These are phyloP conservation scores for Synaphobranchus kaupii DNA, from an alignment of 2,797 vertebrate genomes.

Conservation along the genomic window DNA sequence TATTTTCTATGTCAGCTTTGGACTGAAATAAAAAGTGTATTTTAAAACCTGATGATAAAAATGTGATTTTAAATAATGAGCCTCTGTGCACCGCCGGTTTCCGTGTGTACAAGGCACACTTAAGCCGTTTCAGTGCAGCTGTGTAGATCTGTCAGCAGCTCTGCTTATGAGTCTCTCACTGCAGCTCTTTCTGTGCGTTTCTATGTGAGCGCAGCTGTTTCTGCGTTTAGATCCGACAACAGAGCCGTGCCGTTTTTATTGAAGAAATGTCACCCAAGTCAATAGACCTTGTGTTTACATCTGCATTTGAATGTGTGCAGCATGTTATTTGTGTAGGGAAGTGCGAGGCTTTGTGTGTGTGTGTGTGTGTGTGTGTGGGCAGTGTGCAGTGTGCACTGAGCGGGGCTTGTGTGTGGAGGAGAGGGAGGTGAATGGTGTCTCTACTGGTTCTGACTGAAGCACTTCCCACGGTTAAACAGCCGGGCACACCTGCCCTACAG, in stretches of 20 bases:
- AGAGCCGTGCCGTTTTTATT: too few relatives aligned
- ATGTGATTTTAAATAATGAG: too few relatives aligned
- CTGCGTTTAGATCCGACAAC: too few relatives aligned
- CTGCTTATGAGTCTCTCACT: too few relatives aligned
- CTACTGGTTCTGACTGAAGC: not conserved
- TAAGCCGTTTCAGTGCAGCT: too few relatives aligned
- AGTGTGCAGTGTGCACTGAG: conserved; percentile 62
- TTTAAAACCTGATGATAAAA: not conserved
- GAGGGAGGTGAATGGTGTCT: conserved; percentile 37
- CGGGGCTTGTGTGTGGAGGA: conserved; percentile 66
- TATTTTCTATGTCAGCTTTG: conserved; percentile 14
- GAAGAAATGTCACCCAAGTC: not conserved
- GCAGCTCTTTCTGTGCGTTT: too few relatives aligned
- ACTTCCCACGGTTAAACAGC: not conserved
- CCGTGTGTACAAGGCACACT: too few relatives aligned
- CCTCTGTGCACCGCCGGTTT: too few relatives aligned
- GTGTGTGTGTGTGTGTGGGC: conserved; percentile 52
- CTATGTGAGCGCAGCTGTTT: too few relatives aligned
- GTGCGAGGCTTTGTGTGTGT: not conserved
- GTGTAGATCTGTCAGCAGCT: too few relatives aligned
- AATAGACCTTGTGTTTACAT: not conserved
- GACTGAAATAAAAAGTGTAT: conserved; percentile 26
- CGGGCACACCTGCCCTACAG: not conserved
- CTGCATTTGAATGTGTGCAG: conserved; percentile 14
- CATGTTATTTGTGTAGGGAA: too few relatives aligned